phyloP scores from a whole-genome alignment of 2,797 vertebrate genomes.

The Orientallactaga sibirica region DNA sequence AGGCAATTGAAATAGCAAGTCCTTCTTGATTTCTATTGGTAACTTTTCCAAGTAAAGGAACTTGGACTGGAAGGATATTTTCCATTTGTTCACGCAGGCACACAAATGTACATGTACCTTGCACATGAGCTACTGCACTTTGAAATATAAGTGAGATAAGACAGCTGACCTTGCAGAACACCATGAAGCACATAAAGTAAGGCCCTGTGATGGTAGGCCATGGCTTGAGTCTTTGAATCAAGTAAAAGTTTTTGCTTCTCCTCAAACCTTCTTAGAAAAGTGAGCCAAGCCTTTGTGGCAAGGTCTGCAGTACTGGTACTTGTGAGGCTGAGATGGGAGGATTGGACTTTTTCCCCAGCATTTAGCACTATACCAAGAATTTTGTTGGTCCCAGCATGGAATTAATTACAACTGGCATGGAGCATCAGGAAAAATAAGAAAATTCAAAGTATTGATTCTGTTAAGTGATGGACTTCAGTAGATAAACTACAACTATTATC shows the following conservation, averaged over 20 bases:
- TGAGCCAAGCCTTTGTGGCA: neutral
- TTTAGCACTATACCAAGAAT: neutral
- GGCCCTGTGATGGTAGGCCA: neutral
- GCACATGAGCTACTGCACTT: neutral
- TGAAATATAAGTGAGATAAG: slow-evolving; percentile 5
- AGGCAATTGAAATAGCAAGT: neutral
- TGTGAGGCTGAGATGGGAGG: neutral
- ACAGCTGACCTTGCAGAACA: neutral
- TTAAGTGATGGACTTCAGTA: slow-evolving; percentile 5
- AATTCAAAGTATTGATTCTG: slow-evolving; percentile 51
- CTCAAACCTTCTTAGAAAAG: neutral
- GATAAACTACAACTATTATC: slow-evolving; percentile 6
- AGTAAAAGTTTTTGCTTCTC: neutral
- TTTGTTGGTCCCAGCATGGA: neutral
- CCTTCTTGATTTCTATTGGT: slow-evolving; percentile 35
- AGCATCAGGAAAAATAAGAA: slow-evolving; percentile 47
- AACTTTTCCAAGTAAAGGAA: slow-evolving; percentile 17
- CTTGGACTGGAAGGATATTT: neutral
- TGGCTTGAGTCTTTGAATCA: neutral
- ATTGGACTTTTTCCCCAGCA: neutral
- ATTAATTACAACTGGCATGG: slow-evolving; percentile 45
- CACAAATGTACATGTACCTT: neutral
- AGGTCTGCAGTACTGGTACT: neutral
- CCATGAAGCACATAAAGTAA: neutral
- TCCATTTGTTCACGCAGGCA: slow-evolving; percentile 39